Percentiles rank a stretch among this genome's conserved stretches.
phyloP scores from a whole-genome alignment of 2,113 vertebrate species.

The Clarias gariepinus region DNA sequence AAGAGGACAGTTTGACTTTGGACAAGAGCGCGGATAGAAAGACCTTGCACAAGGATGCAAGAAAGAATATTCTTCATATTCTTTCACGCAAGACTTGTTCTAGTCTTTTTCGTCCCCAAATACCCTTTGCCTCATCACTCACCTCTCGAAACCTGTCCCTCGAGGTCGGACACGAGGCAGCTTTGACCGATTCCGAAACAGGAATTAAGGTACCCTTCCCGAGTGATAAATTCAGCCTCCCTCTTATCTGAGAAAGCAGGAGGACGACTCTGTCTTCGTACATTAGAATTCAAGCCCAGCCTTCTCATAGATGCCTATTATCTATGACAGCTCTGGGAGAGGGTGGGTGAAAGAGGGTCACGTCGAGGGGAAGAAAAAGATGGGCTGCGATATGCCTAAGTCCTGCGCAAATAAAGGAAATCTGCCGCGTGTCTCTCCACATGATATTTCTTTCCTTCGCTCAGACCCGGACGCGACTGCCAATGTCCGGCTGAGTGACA shows the following conservation, averaged over 20 bases:
- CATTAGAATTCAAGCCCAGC: conserved; percentile 39
- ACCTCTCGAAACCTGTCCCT: conserved; percentile 14
- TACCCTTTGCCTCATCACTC: conserved; percentile 17
- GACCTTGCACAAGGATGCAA: conserved; percentile 16
- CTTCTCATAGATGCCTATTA: conserved; percentile 45
- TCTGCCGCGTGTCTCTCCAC: conserved; percentile 56
- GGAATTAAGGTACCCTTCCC: conserved; percentile 17
- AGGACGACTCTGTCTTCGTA: conserved; percentile 19
- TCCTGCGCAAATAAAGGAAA: conserved; percentile 47
- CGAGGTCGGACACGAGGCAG: conserved; percentile 3
- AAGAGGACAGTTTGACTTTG: conserved; percentile 40
- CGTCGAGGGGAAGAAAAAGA: conserved; percentile 6
- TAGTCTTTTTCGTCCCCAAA: conserved; percentile 26
- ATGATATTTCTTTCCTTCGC: conserved; percentile 58
- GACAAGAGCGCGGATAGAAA: conserved; percentile 20
- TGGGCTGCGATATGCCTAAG: conserved; percentile 27
- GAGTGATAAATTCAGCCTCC: conserved; percentile 33
- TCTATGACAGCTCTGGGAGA: conserved; percentile 45
- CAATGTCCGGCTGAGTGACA: conserved; percentile 63
- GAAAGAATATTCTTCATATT: conserved; percentile 1
- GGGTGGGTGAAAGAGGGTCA: conserved; percentile 34
- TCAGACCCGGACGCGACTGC: conserved; percentile 57
- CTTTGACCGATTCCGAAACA: not conserved
- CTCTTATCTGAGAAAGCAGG: conserved; percentile 31
- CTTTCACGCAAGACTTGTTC: not conserved